Evolutionary conservation across 2,797 vertebrate genomes (phyloP).

Genomic region (Hippopotamyrus pictus): DNA sequence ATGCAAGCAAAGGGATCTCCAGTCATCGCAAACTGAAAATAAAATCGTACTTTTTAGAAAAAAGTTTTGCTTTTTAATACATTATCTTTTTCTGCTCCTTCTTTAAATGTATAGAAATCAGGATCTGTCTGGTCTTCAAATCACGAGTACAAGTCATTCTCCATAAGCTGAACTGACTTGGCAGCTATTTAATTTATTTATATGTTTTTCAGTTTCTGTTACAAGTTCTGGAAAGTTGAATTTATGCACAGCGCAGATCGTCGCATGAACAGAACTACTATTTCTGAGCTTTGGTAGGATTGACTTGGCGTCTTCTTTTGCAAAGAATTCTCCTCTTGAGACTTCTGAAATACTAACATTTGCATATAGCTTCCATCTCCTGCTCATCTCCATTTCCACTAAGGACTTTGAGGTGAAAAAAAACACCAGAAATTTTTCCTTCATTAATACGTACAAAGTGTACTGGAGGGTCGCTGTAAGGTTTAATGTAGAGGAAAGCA

Average conservation of each 20-base stretch:
- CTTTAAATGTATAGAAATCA: not conserved
- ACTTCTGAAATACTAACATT: not conserved
- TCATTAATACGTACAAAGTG: not conserved
- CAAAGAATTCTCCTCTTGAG: not conserved
- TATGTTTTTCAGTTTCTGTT: not conserved
- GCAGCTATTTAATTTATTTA: not conserved
- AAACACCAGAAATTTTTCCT: not conserved
- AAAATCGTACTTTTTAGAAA: not conserved
- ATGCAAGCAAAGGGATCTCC: not conserved
- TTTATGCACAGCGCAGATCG: not conserved
- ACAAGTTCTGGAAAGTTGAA: not conserved
- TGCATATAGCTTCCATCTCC: not conserved
- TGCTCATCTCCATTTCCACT: not conserved
- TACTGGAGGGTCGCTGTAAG: not conserved
- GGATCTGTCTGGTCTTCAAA: not conserved
- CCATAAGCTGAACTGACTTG: not conserved
- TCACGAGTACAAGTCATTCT: not conserved
- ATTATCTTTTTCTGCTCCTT: not conserved
- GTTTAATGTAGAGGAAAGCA: not conserved
- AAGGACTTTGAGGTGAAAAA: not conserved
- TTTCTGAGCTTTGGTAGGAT: not conserved
- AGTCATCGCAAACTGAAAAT: not conserved
- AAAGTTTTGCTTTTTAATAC: not conserved
- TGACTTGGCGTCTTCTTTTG: not conserved
- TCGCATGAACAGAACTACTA: not conserved